Conservation (phyloP, 1,140 invertebrate species). For the Akabosia matsudoensis region DNA sequence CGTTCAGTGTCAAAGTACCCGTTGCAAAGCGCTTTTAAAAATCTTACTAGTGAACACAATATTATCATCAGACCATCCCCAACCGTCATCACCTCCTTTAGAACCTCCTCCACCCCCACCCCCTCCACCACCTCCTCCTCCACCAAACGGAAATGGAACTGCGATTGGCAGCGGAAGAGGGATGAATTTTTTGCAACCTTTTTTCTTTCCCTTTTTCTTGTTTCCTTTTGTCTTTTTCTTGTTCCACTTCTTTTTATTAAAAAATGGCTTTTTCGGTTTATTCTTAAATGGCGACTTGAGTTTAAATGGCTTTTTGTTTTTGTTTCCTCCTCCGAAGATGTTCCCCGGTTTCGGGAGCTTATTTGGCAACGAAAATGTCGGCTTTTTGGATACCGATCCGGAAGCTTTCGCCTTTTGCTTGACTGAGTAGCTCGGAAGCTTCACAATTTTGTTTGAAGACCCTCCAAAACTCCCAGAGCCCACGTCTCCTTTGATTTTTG, state of each 20-base stretch:
- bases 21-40: no score
- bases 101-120: constrained; percentile 11
- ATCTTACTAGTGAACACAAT: background rate
- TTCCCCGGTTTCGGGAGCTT: background rate
- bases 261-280: background rate
- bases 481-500: background rate
- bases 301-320: constrained; percentile 6
- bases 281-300: constrained; percentile 8
- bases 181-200: constrained; percentile 20
- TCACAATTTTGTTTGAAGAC: background rate
- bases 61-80: constrained; percentile 3
- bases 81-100: background rate
- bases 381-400: background rate
- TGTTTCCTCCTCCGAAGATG: background rate
- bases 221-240: constrained; percentile 20
- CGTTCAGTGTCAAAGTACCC: no score
- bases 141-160: constrained; percentile 36
- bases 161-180: constrained; percentile 39
- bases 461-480: background rate
- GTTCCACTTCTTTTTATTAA: background rate
- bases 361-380: background rate
- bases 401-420: background rate
- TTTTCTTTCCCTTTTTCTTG: constrained; percentile 23
- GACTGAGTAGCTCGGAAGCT: background rate
- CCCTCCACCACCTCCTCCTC: constrained; percentile 26